Percentiles rank a stretch among this genome's conserved stretches.
Conservation (phyloP, 1,140 invertebrate genomes). For the Apocrypta bakeri region DNA sequence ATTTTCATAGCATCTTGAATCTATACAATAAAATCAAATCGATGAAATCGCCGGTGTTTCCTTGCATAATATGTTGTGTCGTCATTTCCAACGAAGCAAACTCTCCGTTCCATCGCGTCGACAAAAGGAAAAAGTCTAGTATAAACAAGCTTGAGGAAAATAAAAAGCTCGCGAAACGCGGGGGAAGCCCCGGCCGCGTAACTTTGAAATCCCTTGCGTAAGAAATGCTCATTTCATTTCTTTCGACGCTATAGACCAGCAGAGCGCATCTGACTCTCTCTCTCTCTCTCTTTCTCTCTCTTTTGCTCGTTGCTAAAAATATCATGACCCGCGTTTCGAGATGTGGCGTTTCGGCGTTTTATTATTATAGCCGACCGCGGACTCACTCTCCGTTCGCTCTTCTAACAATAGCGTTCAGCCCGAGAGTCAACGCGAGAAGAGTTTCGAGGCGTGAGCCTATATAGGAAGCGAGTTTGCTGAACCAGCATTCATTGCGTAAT, state of each 20-base stretch:
- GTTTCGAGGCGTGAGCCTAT: not conserved
- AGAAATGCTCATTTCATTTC: slow-evolving; percentile 37
- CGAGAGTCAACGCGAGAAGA: slow-evolving; percentile 45
- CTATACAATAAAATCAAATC: too few relatives aligned
- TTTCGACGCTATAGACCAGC: too few relatives aligned
- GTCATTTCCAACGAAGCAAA: not conserved
- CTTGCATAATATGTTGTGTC: not conserved
- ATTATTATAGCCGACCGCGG: slow-evolving; percentile 68
- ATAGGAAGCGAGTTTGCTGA: slow-evolving; percentile 39
- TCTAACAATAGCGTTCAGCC: slow-evolving; percentile 72
- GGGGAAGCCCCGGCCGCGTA: slow-evolving; percentile 12
- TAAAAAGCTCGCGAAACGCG: not conserved
- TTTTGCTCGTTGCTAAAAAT: slow-evolving; percentile 64
- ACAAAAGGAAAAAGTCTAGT: too few relatives aligned
- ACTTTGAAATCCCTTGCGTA: slow-evolving; percentile 39
- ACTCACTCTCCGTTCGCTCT: slow-evolving; percentile 38
- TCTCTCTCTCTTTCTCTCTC: slow-evolving; percentile 45
- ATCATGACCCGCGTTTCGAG: slow-evolving; percentile 71
- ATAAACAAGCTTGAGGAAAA: not conserved
- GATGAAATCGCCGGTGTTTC: too few relatives aligned
- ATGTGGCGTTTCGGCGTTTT: slow-evolving; percentile 69
- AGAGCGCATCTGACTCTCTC: slow-evolving; percentile 21
- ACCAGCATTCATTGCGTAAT: slow-evolving; percentile 43
- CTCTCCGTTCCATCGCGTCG: not conserved
- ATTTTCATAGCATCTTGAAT: not conserved